A percentile compares a stretch with the other conserved stretches of the same genome.
Conservation (phyloP, 53 echinoderm and acorn worm species). For the Echinometra lucunter region DNA sequence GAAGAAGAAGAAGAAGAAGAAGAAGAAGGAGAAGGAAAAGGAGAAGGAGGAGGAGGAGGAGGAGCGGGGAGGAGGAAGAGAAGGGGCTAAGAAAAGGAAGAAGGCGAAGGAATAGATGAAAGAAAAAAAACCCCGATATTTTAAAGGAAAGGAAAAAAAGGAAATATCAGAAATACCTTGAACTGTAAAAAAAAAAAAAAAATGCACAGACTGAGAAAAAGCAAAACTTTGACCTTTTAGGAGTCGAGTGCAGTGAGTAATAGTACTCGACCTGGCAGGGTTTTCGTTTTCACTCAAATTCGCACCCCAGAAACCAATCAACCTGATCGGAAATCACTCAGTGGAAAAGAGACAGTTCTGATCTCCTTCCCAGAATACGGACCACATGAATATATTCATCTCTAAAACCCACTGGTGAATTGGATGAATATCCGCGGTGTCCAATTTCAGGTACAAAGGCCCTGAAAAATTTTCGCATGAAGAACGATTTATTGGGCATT, state of each 20-base stretch:
- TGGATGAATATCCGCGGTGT: neutral
- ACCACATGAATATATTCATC: conserved; percentile 16
- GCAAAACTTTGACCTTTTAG: neutral
- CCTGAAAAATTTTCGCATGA: neutral
- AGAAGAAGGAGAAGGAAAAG: neutral
- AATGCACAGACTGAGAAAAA: neutral
- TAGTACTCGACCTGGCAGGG: neutral
- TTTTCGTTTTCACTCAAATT: neutral
- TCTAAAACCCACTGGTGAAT: neutral
- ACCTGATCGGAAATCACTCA: neutral
- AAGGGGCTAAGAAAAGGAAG: neutral
- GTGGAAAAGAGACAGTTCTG: neutral
- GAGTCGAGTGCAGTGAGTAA: neutral
- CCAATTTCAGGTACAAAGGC: conserved; percentile 1
- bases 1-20: neutral
- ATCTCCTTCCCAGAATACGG: neutral
- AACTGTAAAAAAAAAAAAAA: neutral
- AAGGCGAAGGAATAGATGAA: neutral
- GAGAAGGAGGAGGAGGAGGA: neutral
- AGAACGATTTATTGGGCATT: neutral
- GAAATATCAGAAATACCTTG: too few relatives aligned
- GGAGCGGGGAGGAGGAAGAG: neutral
- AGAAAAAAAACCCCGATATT: too few relatives aligned
- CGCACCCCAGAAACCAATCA: neutral
- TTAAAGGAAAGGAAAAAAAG: neutral